Conservation (phyloP, 2,113 vertebrate genomes). For the Falcunculus frontatus region DNA sequence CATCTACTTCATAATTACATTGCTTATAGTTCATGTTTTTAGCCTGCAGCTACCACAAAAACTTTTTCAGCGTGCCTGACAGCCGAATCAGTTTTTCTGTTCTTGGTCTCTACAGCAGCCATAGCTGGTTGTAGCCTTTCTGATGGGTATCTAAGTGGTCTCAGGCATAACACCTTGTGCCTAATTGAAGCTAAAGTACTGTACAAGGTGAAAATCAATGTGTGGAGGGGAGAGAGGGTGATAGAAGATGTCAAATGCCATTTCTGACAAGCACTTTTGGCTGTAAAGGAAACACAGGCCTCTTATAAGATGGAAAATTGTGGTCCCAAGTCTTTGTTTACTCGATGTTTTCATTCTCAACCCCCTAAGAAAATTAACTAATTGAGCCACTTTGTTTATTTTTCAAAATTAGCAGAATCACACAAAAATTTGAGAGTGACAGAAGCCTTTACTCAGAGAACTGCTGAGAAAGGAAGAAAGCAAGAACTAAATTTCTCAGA, state of each 20-base stretch:
- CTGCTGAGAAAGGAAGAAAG: neutral
- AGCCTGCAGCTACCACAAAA: constrained; percentile 24
- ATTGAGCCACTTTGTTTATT: neutral
- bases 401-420: neutral
- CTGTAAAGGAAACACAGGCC: neutral
- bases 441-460: neutral
- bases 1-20: constrained; percentile 9
- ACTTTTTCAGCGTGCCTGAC: neutral
- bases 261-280: constrained; percentile 30
- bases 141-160: constrained; percentile 27
- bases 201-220: constrained; percentile 61
- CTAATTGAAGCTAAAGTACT: constrained; percentile 53
- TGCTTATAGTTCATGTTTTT: constrained; percentile 14
- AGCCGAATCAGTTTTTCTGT: constrained; percentile 6
- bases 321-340: neutral
- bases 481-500: neutral
- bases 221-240: constrained; percentile 23
- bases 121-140: neutral
- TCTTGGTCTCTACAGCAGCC: neutral
- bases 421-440: neutral
- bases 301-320: neutral
- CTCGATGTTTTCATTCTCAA: neutral
- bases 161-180: constrained; percentile 37
- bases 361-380: neutral
- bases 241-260: constrained; percentile 38